Evolutionary conservation across 1,140 invertebrate genomes (phyloP).

Genomic region (Diorhabda carinulata): DNA sequence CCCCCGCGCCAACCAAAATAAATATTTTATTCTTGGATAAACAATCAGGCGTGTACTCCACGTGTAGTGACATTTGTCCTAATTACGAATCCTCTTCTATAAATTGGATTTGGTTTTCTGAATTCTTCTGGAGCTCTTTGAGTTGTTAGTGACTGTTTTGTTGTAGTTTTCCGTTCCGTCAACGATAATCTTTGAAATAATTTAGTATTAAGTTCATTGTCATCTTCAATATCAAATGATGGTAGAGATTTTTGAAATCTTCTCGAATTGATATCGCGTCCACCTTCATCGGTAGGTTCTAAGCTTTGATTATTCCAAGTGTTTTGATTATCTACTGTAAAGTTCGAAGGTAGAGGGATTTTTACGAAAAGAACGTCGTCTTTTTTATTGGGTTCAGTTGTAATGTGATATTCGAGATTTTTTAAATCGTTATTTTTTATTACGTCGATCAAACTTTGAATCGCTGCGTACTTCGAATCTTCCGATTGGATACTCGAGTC

Average conservation of each 20-base stretch:
- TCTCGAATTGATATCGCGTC: conserved; percentile 11
- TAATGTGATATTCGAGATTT: conserved; percentile 41
- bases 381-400: conserved; percentile 36
- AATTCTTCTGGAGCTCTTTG: conserved; percentile 14
- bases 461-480: conserved; percentile 35
- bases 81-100: conserved; percentile 34
- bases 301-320: conserved; percentile 24
- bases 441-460: conserved; percentile 42
- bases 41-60: neutral
- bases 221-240: neutral
- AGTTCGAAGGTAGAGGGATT: conserved; percentile 42
- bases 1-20: neutral
- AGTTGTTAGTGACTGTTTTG: neutral
- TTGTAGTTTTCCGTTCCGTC: neutral
- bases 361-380: conserved; percentile 43
- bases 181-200: neutral
- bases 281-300: conserved; percentile 21
- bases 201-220: neutral
- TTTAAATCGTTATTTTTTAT: conserved; percentile 43
- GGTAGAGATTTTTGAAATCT: conserved; percentile 22
- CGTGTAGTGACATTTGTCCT: conserved; percentile 32
- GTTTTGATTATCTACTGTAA: conserved; percentile 26
- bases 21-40: neutral
- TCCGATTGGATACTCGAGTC: conserved; percentile 25
- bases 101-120: conserved; percentile 25